These are phyloP conservation scores for Otis tarda DNA, from an alignment of 2,113 vertebrate species.

Conservation along the genomic window DNA sequence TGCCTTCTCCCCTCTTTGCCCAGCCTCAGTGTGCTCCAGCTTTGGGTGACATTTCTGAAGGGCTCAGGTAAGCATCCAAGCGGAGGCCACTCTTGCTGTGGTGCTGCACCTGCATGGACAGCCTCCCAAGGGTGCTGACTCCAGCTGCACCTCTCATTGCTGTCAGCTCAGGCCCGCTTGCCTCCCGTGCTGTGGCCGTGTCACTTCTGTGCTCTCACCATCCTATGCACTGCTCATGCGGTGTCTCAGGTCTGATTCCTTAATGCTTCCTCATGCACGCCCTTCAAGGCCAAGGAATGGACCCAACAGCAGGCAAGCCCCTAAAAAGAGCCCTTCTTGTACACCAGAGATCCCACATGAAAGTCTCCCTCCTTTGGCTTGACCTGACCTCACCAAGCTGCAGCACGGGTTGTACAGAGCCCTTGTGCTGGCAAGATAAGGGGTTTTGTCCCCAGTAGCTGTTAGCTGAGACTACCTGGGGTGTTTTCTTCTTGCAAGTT, in stretches of 20 bases:
- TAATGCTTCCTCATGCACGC: neutral
- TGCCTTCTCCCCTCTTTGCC: neutral
- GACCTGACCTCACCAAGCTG: neutral
- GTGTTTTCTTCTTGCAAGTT: neutral
- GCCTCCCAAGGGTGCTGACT: neutral
- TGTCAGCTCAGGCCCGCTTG: neutral
- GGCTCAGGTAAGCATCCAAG: neutral
- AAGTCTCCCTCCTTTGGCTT: neutral
- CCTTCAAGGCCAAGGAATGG: neutral
- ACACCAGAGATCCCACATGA: neutral
- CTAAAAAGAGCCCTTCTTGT: neutral
- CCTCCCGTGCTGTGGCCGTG: fast-evolving
- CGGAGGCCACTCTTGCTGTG: neutral
- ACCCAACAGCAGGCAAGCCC: neutral
- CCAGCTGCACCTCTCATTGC: neutral
- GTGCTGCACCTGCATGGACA: neutral
- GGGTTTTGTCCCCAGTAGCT: neutral
- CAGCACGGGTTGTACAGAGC: neutral
- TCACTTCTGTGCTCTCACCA: neutral
- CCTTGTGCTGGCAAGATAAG: neutral
- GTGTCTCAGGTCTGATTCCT: neutral
- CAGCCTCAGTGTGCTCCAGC: neutral
- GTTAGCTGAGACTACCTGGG: neutral
- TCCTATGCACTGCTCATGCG: neutral
- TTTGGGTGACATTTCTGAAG: neutral